Conservation (phyloP, 2,113 vertebrate species). For the Perognathus longimembris region DNA sequence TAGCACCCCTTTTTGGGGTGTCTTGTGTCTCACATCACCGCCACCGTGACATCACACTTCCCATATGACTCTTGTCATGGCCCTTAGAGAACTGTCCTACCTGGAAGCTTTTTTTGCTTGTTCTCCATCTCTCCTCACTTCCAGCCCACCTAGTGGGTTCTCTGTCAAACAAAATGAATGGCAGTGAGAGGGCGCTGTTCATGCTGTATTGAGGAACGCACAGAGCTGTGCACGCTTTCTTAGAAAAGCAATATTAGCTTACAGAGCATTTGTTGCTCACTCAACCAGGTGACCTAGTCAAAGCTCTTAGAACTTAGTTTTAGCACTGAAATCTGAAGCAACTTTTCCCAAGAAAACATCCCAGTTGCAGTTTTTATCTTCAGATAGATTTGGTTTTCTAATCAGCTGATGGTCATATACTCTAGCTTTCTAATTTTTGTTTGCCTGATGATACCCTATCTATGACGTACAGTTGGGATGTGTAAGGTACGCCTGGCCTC, state of each 20-base stretch:
- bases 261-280: neutral
- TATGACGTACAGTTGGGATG: fast-evolving
- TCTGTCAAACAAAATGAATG: neutral
- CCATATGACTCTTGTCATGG: neutral
- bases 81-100: neutral
- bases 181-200: fast-evolving
- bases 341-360: neutral
- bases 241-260: neutral
- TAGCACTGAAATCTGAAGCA: neutral
- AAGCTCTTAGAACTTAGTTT: neutral
- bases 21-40: too few relatives aligned
- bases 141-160: neutral
- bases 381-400: neutral
- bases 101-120: neutral
- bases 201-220: fast-evolving
- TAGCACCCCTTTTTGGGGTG: too few relatives aligned
- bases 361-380: neutral
- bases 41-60: neutral
- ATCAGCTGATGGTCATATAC: neutral
- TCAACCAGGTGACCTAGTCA: neutral
- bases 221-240: neutral
- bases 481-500: fast-evolving
- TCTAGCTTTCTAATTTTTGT: neutral
- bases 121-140: neutral
- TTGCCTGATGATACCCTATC: neutral